phyloP scores from a whole-genome alignment of 1,140 invertebrate genomes.

The Nasonia giraulti region DNA sequence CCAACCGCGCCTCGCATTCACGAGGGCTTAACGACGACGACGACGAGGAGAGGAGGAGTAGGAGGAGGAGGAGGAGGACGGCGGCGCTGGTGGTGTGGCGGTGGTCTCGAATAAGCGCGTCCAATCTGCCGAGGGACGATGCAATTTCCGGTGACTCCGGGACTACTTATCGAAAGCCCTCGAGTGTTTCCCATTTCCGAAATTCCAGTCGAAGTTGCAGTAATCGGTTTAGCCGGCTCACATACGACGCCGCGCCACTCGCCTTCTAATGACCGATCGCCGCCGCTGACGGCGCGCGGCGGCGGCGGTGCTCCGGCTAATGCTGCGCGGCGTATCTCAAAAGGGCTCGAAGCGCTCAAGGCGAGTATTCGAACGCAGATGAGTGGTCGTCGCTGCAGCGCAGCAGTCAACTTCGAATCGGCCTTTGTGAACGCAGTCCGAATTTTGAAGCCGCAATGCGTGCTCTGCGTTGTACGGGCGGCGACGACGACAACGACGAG shows the following conservation, averaged over 20 bases:
- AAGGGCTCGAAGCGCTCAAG: slow-evolving; percentile 4
- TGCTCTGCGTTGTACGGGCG: not conserved
- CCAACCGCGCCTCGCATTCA: slow-evolving; percentile 18
- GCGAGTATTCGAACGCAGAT: not conserved
- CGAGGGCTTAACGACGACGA: not conserved
- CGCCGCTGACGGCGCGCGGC: not conserved
- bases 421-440: not conserved
- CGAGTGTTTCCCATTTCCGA: slow-evolving; percentile 33
- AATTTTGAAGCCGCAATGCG: not conserved
- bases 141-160: slow-evolving; percentile 35
- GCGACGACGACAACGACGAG: too few species aligned
- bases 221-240: slow-evolving; percentile 31
- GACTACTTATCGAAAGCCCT: slow-evolving; percentile 33
- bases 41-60: not conserved
- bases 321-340: not conserved
- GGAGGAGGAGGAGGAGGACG: not conserved
- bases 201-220: slow-evolving; percentile 20
- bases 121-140: slow-evolving; percentile 35
- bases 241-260: slow-evolving; percentile 1
- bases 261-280: slow-evolving; percentile 29
- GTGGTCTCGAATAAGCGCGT: slow-evolving; percentile 18
- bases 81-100: not conserved
- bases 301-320: not conserved
- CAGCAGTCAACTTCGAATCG: not conserved
- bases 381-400: not conserved